These are phyloP conservation scores for Drymonia ruficornis DNA, from an alignment of 2,888 invertebrate genomes.

Conservation along the genomic window DNA sequence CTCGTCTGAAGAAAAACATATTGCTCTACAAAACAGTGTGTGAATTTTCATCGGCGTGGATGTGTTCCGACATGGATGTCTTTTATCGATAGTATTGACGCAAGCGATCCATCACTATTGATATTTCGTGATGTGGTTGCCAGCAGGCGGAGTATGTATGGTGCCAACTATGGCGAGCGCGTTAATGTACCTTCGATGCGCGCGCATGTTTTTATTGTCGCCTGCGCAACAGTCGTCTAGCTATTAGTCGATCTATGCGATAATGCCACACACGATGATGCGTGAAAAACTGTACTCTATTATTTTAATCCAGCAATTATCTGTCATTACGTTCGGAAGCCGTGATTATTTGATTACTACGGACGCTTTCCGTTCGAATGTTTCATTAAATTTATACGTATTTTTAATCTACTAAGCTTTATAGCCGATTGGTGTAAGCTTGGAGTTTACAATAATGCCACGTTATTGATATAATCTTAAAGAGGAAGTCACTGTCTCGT, in stretches of 20 bases:
- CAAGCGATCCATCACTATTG: slow-evolving; percentile 62
- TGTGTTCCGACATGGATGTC: slow-evolving; percentile 6
- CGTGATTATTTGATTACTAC: slow-evolving; percentile 15
- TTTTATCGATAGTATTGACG: slow-evolving; percentile 56
- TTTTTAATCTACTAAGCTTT: slow-evolving; percentile 15
- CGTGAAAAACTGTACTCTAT: slow-evolving; percentile 21
- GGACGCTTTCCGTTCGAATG: slow-evolving; percentile 7
- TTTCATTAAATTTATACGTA: slow-evolving; percentile 12
- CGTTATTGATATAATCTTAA: slow-evolving; percentile 23
- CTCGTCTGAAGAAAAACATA: slow-evolving; percentile 24
- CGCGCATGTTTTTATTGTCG: slow-evolving; percentile 71
- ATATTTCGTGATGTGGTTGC: slow-evolving; percentile 63
- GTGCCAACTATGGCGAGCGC: slow-evolving; percentile 83
- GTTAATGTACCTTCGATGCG: slow-evolving; percentile 77
- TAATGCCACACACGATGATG: slow-evolving; percentile 62
- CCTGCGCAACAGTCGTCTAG: slow-evolving; percentile 56
- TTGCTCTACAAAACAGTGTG: slow-evolving; percentile 14
- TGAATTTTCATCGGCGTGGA: slow-evolving; percentile 21
- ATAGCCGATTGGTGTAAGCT: slow-evolving; percentile 19
- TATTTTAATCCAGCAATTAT: slow-evolving; percentile 18
- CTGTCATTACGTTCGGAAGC: slow-evolving; percentile 16
- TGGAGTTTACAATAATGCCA: slow-evolving; percentile 26
- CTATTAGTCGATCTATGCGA: slow-evolving; percentile 63
- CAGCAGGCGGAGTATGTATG: slow-evolving; percentile 71
- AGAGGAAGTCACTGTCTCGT: slow-evolving; percentile 19